A percentile compares a stretch with the other conserved stretches of the same genome.
Evolutionary conservation across 2,113 vertebrate genomes (phyloP).

Genomic region (Bombycilla garrulus): DNA sequence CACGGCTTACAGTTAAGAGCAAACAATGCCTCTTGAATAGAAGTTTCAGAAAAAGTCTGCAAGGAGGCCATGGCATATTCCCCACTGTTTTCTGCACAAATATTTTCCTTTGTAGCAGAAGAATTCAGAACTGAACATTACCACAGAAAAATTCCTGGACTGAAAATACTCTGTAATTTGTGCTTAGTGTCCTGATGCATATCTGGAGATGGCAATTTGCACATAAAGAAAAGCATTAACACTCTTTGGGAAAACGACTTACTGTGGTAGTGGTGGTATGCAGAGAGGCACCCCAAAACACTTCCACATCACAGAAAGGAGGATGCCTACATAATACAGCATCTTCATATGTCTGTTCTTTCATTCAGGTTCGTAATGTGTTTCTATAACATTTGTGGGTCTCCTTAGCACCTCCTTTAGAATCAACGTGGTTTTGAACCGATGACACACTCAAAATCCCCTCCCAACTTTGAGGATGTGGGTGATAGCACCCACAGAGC

Average conservation of each 20-base stretch:
- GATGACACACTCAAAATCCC: accelerated
- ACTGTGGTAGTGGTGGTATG: background rate
- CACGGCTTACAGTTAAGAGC: background rate
- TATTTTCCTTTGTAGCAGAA: background rate
- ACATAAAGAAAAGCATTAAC: background rate
- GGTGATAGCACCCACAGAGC: background rate
- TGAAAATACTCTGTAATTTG: background rate
- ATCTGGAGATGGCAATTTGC: background rate
- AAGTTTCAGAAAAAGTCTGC: background rate
- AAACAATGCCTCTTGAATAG: background rate
- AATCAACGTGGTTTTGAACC: background rate
- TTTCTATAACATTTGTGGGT: background rate
- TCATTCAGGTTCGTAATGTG: background rate
- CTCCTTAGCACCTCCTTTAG: background rate
- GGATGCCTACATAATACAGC: background rate
- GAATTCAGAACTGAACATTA: background rate
- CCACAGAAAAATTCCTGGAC: background rate
- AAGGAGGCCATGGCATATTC: background rate
- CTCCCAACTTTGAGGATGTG: background rate
- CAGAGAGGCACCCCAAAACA: background rate
- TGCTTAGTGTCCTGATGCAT: background rate
- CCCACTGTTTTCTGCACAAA: background rate
- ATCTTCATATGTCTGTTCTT: background rate
- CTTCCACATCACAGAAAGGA: background rate
- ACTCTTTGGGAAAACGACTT: background rate